Conservation (phyloP, 2,888 invertebrate species). For the Nomada fabriciana region DNA sequence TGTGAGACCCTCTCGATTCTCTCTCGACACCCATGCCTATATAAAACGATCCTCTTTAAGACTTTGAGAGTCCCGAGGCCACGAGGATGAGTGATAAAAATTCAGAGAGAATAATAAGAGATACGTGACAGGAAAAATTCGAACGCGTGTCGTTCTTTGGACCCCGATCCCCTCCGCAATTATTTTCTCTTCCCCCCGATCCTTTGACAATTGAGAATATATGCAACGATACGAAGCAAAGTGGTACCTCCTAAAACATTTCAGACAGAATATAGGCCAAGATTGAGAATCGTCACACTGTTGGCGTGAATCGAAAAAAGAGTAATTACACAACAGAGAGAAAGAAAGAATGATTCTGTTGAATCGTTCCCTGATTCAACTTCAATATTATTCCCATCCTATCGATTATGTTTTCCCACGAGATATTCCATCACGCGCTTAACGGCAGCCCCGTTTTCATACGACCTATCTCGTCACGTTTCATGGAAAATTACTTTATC, state of each 20-base stretch:
- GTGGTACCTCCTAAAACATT: neutral
- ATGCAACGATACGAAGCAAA: neutral
- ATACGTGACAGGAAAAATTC: neutral
- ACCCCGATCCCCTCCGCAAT: neutral
- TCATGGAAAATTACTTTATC: neutral
- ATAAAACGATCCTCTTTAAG: constrained; percentile 41
- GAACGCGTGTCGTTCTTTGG: neutral
- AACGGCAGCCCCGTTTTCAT: neutral
- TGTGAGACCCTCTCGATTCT: constrained; percentile 19
- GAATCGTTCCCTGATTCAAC: constrained; percentile 36
- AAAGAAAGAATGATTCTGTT: constrained; percentile 54
- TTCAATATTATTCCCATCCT: constrained; percentile 1
- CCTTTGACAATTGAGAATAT: neutral
- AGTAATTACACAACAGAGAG: constrained; percentile 43
- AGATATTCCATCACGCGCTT: neutral
- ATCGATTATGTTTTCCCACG: neutral
- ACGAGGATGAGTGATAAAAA: neutral
- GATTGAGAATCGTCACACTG: constrained; percentile 18
- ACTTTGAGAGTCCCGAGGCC: constrained; percentile 36
- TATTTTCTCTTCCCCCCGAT: neutral
- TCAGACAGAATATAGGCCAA: constrained; percentile 13
- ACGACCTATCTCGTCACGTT: neutral
- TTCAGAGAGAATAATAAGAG: neutral
- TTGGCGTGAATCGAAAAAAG: constrained; percentile 14
- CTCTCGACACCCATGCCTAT: neutral